Conservation (phyloP, 2,797 vertebrate genomes). For the Triplophysa bombifrons region DNA sequence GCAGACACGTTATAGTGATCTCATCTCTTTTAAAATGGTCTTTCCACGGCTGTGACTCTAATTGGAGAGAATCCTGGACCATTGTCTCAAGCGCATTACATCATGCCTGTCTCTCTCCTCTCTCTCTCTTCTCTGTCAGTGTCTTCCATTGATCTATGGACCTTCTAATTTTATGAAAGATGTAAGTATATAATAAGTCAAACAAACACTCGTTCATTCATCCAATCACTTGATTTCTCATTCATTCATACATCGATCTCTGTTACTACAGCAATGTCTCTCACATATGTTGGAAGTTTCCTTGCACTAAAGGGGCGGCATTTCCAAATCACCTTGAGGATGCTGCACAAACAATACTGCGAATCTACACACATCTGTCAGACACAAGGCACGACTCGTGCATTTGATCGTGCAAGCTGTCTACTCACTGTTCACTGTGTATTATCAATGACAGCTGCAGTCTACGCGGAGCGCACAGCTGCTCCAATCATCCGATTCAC, state of each 20-base stretch:
- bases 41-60: conserved; percentile 69
- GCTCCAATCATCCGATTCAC: conserved; percentile 75
- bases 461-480: conserved; percentile 73
- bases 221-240: not conserved
- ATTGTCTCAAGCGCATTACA: conserved; percentile 97
- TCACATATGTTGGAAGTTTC: conserved; percentile 61
- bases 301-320: conserved; percentile 49
- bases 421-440: conserved; percentile 73
- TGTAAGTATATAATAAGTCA: conserved; percentile 14
- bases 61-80: conserved; percentile 86
- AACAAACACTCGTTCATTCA: not conserved
- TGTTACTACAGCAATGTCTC: conserved; percentile 43
- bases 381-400: conserved; percentile 1
- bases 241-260: conserved; percentile 26
- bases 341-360: not conserved
- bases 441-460: conserved; percentile 84
- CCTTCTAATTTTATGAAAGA: conserved; percentile 57
- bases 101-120: conserved; percentile 83
- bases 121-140: conserved; percentile 63
- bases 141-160: conserved; percentile 55
- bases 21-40: conserved; percentile 54
- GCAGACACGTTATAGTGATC: conserved; percentile 36
- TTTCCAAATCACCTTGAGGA: conserved; percentile 74
- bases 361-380: not conserved
- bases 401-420: conserved; percentile 65